A percentile compares a stretch with the other conserved stretches of the same genome.
Evolutionary conservation across 2,113 vertebrate species (phyloP).

Genomic region (Mirza zaza): DNA sequence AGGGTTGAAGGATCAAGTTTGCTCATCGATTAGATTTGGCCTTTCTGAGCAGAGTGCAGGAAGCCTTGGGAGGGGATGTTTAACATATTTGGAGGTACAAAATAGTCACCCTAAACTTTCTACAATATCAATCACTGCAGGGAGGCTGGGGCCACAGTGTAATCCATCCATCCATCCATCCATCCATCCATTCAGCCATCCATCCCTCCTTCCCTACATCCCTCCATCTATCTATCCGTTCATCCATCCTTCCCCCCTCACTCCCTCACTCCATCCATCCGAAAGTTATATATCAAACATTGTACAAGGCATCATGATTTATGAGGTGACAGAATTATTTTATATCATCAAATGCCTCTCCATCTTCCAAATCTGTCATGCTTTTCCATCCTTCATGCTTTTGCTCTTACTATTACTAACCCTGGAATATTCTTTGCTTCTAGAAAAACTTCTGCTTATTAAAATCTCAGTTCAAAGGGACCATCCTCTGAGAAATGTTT

Average conservation of each 20-base stretch:
- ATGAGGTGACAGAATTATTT: not conserved
- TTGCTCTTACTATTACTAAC: not conserved
- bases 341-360: not conserved
- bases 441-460: not conserved
- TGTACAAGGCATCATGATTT: not conserved
- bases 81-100: not conserved
- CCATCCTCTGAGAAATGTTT: not conserved
- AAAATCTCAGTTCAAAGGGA: not conserved
- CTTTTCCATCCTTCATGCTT: not conserved
- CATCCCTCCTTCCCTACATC: not conserved
- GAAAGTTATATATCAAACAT: not conserved
- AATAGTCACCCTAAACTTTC: not conserved
- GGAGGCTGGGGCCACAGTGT: not conserved
- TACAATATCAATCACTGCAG: not conserved
- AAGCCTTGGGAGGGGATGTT: not conserved
- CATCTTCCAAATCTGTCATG: not conserved
- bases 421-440: not conserved
- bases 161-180: not conserved
- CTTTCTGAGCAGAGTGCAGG: not conserved
- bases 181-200: too few relatives aligned
- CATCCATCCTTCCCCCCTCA: not conserved
- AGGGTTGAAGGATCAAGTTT: conserved; percentile 49
- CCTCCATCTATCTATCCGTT: not conserved
- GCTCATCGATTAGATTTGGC: conserved; percentile 16
- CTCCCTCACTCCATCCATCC: not conserved